These are phyloP conservation scores for Ahaetulla prasina DNA, from an alignment of 2,113 vertebrate genomes.

Conservation along the genomic window DNA sequence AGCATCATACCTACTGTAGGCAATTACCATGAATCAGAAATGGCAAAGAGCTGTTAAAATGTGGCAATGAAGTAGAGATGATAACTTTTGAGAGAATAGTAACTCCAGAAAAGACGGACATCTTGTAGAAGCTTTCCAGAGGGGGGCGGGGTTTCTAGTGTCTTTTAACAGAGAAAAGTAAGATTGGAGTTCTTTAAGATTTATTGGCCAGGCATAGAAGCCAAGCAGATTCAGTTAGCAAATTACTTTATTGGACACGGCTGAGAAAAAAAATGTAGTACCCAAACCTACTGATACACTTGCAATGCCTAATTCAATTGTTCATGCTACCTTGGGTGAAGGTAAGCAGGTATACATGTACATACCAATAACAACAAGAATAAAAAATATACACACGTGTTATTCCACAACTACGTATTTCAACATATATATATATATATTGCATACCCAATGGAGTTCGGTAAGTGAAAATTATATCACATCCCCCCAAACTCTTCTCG, in stretches of 20 bases:
- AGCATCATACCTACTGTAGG: not conserved
- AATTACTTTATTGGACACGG: not conserved
- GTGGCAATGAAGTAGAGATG: not conserved
- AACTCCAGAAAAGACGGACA: not conserved
- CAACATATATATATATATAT: not conserved
- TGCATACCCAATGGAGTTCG: not conserved
- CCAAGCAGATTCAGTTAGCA: not conserved
- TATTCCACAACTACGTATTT: not conserved
- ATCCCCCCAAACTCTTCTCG: not conserved
- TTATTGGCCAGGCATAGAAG: not conserved
- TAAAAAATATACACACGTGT: not conserved
- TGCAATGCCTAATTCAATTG: not conserved
- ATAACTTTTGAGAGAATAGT: not conserved
- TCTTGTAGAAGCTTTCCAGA: not conserved
- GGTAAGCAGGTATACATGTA: not conserved
- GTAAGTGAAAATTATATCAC: not conserved
- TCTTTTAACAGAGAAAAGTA: not conserved
- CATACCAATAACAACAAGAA: not conserved
- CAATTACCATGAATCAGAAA: not conserved
- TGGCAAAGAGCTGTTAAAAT: not conserved
- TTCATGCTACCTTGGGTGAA: not conserved
- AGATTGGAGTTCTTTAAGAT: not conserved
- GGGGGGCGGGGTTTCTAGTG: not conserved
- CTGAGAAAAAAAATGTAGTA: not conserved
- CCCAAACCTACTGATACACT: not conserved